Base-by-base conservation (phyloP, 2,113 vertebrate genomes). In the Seriola aureovittata region DNA sequence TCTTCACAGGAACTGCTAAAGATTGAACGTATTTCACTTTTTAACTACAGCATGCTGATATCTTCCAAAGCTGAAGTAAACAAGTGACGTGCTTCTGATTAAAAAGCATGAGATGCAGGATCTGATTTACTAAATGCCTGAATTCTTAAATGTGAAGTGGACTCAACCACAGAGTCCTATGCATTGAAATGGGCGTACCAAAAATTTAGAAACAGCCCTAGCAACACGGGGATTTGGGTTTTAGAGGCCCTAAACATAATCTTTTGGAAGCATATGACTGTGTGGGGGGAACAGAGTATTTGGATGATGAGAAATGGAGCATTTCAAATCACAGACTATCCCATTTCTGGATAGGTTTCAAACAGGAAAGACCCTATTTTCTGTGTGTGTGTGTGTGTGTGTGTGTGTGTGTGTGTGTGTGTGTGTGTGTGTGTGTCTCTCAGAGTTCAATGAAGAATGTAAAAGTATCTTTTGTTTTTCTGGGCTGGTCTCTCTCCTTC, bases 391-490 rank as follows among this genome's bases (percentile, higher is more conserved):
- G 70, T 84, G 36, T 85, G 40, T 36, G 34, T 71, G 48, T 71
- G 55, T 77, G 68, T 75, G 66, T 77, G 64, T 54, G 58, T 38
- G 34, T 29, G 21, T 63, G 16, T 54, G 11, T 66, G 40, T 57
- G 70, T 84, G 36, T 75, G 66, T 77, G 71, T 62, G 46, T 29
- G 29, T 29, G 2, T 29, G 29, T 29, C 2, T 29, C 44, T 89
- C 82, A 66, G 62, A 82, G 69, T 59, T 90, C 72, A 86, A n/a
- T n/a, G n/a, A 76, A 87, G 64, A 91, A 88, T 73, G 80, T 78
- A 84, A 84, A 72, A 82, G 73, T 85, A 80, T 78, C 16, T 67
- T 81, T 90, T 90, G 85, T 85, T 93, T 93, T 82, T 82, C 68
- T 82, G 58, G 40, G 36, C 34, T 80, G 55, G 50, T 13, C 82